Conservation (phyloP, 64 coral and sea anemone species). For the Actinia equina region DNA sequence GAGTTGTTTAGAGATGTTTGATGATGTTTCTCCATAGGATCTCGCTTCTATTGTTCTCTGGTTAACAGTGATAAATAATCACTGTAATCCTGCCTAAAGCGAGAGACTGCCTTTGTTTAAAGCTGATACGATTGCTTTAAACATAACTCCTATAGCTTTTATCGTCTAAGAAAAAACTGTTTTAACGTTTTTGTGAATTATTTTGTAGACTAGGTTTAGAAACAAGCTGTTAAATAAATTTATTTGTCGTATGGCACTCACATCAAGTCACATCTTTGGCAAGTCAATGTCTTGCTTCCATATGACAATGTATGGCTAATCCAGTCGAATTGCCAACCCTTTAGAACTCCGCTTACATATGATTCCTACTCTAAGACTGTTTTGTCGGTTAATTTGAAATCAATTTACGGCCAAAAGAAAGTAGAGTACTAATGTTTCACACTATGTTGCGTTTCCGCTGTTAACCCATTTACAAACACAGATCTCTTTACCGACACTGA, state of each 20-base stretch:
- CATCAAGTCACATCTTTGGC: neutral
- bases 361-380: neutral
- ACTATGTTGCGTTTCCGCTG: neutral
- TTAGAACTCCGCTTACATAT: neutral
- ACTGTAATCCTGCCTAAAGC: neutral
- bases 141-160: neutral
- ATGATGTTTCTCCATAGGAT: neutral
- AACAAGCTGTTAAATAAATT: neutral
- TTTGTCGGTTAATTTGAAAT: neutral
- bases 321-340: neutral
- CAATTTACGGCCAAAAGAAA: constrained; percentile 5
- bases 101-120: neutral
- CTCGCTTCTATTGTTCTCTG: neutral
- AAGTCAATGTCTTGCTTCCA: neutral
- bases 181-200: neutral
- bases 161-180: neutral
- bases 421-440: neutral
- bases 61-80: neutral
- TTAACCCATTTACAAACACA: constrained; percentile 13
- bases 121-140: constrained; percentile 12
- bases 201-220: neutral
- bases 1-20: neutral
- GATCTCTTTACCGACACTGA: neutral
- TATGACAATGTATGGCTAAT: neutral
- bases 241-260: neutral